Base-by-base conservation (phyloP, 2,797 vertebrate genomes). In the Argentina silus region DNA sequence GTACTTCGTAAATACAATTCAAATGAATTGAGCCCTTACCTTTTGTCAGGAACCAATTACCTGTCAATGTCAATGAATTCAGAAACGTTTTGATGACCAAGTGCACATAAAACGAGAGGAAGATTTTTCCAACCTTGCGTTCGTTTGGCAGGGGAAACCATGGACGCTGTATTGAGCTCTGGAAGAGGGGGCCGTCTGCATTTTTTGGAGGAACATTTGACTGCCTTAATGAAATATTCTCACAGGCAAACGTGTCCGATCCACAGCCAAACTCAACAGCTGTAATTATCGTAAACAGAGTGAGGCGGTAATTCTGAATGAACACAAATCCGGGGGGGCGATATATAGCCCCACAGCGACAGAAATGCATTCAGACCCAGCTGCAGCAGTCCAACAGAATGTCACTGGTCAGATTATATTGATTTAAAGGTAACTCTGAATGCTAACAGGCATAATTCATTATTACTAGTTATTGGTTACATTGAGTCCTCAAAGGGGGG, bases 161-260 rank as follows among this genome's bases (percentile, higher is more conserved):
- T 74, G 59, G 78, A 78, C 44, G 66, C 79, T 27, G 63, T 64
- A 51, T 15, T 53, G 55, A 56, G 70, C 55, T 73, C 73, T 74
- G 74, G 66, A 62, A 70, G 69, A 75, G 14, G 50, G 68, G 27
- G 70, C 65, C 21, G 55, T 74, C 75, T 74, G 76, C 76, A 59
- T 76, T 78, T 81, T 72, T 80, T 66, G 56, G 48, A 45, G 23
- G 50, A 51, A 61, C 76, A 67, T 70, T 65, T 50, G 69, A 73
- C 73, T 75, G 75, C 63, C 69, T 85, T 85, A 72, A 73, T 84
- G 70, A 78, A 81, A 85, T 55, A 67, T 77, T 84, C 72, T 75
- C 42, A 67, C 10, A 9, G 66, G 56, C 47, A 53, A 73, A 70
- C 73, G 9, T 69, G 77, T 73, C 59, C 53, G 12, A 12, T 42